These are phyloP conservation scores for Heliconius cydno DNA, from an alignment of 2,888 invertebrate genomes.

Conservation along the genomic window DNA sequence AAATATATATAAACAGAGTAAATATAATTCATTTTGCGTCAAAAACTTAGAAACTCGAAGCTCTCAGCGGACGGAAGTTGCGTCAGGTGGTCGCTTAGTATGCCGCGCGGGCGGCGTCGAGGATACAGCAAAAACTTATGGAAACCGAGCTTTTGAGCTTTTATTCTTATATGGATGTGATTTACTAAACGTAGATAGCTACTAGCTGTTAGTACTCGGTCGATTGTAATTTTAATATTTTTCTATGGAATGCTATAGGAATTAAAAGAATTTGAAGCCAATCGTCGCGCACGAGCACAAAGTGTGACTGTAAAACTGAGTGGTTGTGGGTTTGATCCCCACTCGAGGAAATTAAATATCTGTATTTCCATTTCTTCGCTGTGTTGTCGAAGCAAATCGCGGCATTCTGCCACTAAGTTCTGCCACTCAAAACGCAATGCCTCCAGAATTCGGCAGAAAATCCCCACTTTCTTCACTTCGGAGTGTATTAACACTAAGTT, in stretches of 20 bases:
- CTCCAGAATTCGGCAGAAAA: too few species aligned
- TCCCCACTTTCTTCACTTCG: too few species aligned
- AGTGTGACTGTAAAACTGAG: too few species aligned
- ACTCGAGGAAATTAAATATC: too few species aligned
- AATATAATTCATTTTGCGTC: conserved; percentile 24
- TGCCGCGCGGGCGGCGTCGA: conserved; percentile 46
- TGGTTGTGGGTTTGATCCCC: too few species aligned
- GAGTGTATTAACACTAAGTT: too few species aligned
- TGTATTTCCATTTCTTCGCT: too few species aligned
- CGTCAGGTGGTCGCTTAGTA: conserved; percentile 71
- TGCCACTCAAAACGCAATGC: too few species aligned
- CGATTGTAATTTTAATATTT: not conserved
- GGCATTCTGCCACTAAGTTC: too few species aligned
- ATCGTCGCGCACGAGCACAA: too few species aligned
- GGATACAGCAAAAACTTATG: conserved; percentile 46
- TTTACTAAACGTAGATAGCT: not conserved
- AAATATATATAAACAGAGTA: not conserved
- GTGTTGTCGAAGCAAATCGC: too few species aligned
- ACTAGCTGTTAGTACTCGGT: not conserved
- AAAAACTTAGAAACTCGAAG: conserved; percentile 41
- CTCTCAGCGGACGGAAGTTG: conserved; percentile 62
- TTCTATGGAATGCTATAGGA: not conserved
- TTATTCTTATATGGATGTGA: conserved; percentile 31
- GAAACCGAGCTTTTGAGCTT: conserved; percentile 39
- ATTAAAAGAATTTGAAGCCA: too few species aligned